These are phyloP conservation scores for Heloderma charlesbogerti DNA, from an alignment of 2,113 vertebrate species.

Conservation along the genomic window DNA sequence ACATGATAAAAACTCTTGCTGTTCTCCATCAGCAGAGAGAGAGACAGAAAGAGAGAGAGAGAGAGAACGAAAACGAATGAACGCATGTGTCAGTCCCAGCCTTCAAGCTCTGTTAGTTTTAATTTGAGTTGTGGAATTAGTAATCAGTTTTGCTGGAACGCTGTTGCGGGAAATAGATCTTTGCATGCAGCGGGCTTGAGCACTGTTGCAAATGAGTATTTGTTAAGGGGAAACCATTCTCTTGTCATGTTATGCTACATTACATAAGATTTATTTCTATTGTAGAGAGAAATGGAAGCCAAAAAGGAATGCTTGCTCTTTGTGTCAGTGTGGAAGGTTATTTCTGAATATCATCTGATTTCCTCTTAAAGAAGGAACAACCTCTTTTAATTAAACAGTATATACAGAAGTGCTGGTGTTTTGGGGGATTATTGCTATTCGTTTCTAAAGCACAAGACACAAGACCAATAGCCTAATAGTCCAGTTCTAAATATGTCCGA, in stretches of 20 bases:
- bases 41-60: conserved; percentile 51
- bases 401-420: background rate
- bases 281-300: conserved; percentile 75
- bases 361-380: conserved; percentile 22
- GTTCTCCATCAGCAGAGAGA: conserved; percentile 74
- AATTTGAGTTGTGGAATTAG: conserved; percentile 84
- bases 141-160: conserved; percentile 82
- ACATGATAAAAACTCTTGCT: conserved; percentile 61
- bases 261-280: conserved; percentile 82
- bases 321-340: conserved; percentile 45
- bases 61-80: conserved; percentile 34
- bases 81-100: conserved; percentile 67
- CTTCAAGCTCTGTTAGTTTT: conserved; percentile 87
- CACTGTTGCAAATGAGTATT: conserved; percentile 81
- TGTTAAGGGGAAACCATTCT: conserved; percentile 79
- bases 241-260: conserved; percentile 80
- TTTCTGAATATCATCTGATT: conserved; percentile 50
- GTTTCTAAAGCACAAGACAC: background rate
- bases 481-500: background rate
- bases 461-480: background rate
- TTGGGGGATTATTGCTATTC: background rate
- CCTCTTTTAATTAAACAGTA: conserved; percentile 59
- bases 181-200: conserved; percentile 71
- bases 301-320: conserved; percentile 61
- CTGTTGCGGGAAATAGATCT: conserved; percentile 80